Percentiles rank a stretch among this genome's conserved stretches.
Evolutionary conservation across 2,113 vertebrate genomes (phyloP).

Genomic region (Cottus gobio): DNA sequence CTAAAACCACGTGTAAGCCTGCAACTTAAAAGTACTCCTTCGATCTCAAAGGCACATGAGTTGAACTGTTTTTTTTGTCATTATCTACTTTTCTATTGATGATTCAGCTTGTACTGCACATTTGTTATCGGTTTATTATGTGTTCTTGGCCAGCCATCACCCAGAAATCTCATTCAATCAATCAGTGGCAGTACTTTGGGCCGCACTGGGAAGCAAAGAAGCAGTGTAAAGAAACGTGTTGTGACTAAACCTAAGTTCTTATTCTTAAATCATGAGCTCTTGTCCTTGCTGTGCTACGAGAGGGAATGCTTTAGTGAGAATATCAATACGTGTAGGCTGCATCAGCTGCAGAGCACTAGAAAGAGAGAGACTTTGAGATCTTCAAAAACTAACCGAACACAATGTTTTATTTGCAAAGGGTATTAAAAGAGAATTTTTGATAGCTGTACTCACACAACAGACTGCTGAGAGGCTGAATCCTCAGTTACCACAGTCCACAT

Average conservation of each 20-base stretch:
- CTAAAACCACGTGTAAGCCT: neutral
- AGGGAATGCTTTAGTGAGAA: constrained; percentile 67
- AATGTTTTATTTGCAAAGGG: constrained; percentile 75
- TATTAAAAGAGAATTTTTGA: constrained; percentile 78
- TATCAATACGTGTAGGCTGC: constrained; percentile 75
- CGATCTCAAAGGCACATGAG: neutral
- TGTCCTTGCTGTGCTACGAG: constrained; percentile 65
- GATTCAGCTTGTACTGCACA: neutral
- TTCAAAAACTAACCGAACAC: constrained; percentile 72
- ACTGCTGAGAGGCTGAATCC: constrained; percentile 42
- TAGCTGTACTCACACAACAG: constrained; percentile 52
- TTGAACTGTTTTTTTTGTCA: neutral
- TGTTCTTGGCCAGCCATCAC: constrained; percentile 7
- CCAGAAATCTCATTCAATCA: constrained; percentile 31
- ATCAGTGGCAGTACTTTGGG: constrained; percentile 27
- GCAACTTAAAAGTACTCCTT: neutral
- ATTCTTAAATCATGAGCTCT: constrained; percentile 72
- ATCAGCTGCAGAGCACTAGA: constrained; percentile 60
- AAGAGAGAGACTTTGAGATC: constrained; percentile 58
- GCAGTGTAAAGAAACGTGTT: constrained; percentile 30
- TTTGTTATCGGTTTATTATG: constrained; percentile 15
- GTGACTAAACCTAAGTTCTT: constrained; percentile 50
- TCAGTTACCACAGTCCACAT: constrained; percentile 50
- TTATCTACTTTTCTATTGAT: neutral
- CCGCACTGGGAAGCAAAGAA: constrained; percentile 31